Percentiles rank a stretch among this genome's conserved stretches.
These are phyloP conservation scores for Ophonus ardosiacus DNA, from an alignment of 2,888 invertebrate species.

Conservation along the genomic window DNA sequence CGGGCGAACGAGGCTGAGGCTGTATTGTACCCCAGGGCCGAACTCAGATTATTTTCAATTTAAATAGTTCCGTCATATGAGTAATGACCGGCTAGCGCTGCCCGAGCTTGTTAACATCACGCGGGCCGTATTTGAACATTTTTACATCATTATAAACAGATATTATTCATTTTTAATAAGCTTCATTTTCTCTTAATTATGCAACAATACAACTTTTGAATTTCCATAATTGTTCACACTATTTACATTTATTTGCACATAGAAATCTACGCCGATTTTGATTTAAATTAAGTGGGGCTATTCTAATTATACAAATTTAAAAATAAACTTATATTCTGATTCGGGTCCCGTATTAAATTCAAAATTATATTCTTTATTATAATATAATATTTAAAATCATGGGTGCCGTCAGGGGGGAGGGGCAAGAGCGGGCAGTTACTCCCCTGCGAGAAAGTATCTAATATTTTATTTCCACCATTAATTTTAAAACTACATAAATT, in stretches of 20 bases:
- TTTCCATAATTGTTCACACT: not conserved
- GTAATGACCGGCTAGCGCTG: conserved; percentile 18
- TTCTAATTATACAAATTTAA: too few species aligned
- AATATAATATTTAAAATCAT: too few species aligned
- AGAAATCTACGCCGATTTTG: too few species aligned
- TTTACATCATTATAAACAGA: not conserved
- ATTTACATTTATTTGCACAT: not conserved
- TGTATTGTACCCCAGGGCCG: conserved; percentile 53
- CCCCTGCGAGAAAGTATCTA: too few species aligned
- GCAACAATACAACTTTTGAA: not conserved
- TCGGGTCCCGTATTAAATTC: too few species aligned
- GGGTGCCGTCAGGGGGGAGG: too few species aligned
- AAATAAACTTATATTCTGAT: too few species aligned
- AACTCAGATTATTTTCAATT: conserved; percentile 48
- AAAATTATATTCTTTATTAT: too few species aligned
- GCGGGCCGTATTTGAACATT: not conserved
- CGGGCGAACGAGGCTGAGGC: conserved; percentile 50
- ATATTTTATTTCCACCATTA: too few species aligned
- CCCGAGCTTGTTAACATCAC: conserved; percentile 20
- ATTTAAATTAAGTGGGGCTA: too few species aligned
- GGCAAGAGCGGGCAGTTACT: too few species aligned
- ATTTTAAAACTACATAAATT: too few species aligned
- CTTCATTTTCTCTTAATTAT: not conserved
- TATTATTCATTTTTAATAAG: not conserved
- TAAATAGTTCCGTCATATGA: conserved; percentile 49